Conservation (phyloP, 1,140 invertebrate genomes). For the Scaptodrosophila lebanonensis region DNA sequence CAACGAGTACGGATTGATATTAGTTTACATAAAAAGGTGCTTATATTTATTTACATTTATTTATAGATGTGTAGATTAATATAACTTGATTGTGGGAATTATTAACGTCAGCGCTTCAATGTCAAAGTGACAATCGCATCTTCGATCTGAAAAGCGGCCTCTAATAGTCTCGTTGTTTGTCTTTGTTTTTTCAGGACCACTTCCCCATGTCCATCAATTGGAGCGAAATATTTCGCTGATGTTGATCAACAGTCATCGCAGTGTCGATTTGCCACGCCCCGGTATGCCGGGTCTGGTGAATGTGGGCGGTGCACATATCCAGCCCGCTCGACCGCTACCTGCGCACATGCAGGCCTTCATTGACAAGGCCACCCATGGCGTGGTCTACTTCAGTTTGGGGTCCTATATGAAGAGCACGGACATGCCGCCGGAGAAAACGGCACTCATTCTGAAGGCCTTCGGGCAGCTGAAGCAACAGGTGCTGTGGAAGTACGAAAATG, state of each 20-base stretch:
- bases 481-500: constrained; percentile 81
- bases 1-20: no score
- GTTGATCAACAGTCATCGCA: constrained; percentile 79
- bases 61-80: no score
- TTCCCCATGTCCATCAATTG: constrained; percentile 77
- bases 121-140: no score
- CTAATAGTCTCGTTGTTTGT: no score
- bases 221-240: constrained; percentile 79
- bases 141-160: no score
- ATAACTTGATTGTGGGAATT: no score
- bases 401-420: constrained; percentile 79
- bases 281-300: constrained; percentile 78
- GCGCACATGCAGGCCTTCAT: constrained; percentile 77
- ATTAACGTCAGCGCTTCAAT: no score
- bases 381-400: constrained; percentile 81
- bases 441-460: constrained; percentile 79
- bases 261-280: constrained; percentile 77
- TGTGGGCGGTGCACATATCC: constrained; percentile 79
- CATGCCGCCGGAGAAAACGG: constrained; percentile 75
- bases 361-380: constrained; percentile 78
- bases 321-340: constrained; percentile 72
- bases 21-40: no score
- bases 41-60: no score
- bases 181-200: constrained; percentile 22
- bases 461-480: constrained; percentile 80